These are phyloP conservation scores for Eledona agricola DNA, from an alignment of 2,888 invertebrate species.

Conservation along the genomic window DNA sequence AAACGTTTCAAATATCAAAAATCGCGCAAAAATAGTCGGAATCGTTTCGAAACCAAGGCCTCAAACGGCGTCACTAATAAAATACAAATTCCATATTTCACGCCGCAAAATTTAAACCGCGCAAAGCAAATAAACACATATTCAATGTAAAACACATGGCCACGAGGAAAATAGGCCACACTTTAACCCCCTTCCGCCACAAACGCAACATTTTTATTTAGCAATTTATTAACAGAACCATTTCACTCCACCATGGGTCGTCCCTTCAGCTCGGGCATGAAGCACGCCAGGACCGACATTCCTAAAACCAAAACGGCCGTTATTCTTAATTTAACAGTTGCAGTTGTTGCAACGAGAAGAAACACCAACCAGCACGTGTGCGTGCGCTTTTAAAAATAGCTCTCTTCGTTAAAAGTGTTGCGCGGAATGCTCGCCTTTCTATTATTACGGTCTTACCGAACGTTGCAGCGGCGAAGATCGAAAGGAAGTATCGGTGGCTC, in stretches of 20 bases:
- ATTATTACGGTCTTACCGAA: constrained; percentile 7
- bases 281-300: constrained; percentile 26
- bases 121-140: constrained; percentile 31
- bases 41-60: too few relatives aligned
- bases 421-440: too few relatives aligned
- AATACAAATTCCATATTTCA: constrained; percentile 38
- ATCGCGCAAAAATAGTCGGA: too few relatives aligned
- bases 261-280: constrained; percentile 32
- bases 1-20: too few relatives aligned
- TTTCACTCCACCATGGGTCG: constrained; percentile 39
- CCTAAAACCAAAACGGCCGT: too few relatives aligned
- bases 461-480: neutral
- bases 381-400: constrained; percentile 13
- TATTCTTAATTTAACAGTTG: constrained; percentile 15
- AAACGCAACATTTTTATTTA: too few relatives aligned
- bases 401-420: constrained; percentile 1
- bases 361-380: constrained; percentile 26
- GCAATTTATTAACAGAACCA: too few relatives aligned
- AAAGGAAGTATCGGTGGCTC: neutral
- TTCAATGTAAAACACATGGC: constrained; percentile 31
- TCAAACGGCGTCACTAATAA: constrained; percentile 34
- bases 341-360: constrained; percentile 19
- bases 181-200: too few relatives aligned
- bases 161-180: constrained; percentile 15
- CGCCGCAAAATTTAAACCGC: constrained; percentile 27